phyloP scores from a whole-genome alignment of 2,888 invertebrate genomes.

The Mythimna loreyi region DNA sequence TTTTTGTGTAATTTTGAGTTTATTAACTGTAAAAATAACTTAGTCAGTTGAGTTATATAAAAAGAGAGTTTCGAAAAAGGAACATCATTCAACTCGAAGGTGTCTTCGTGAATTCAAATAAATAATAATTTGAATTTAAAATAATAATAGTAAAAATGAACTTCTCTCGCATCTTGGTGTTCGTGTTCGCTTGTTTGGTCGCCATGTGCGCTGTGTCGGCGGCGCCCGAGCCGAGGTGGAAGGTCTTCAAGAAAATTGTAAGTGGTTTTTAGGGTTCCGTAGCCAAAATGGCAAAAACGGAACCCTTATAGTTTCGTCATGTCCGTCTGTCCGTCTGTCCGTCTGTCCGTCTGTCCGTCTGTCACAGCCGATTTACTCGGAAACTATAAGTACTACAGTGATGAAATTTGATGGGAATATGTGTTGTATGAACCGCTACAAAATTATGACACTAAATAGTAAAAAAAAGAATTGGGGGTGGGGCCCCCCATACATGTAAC shows the following conservation, averaged over 20 bases:
- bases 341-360: too few species aligned
- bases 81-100: constrained; percentile 51
- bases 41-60: constrained; percentile 42
- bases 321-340: too few species aligned
- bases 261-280: too few species aligned
- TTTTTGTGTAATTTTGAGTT: constrained; percentile 10
- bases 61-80: constrained; percentile 9
- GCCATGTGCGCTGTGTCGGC: constrained; percentile 72
- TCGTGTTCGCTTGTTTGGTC: constrained; percentile 74
- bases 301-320: too few species aligned
- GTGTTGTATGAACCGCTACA: too few species aligned
- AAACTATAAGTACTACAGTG: too few species aligned
- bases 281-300: too few species aligned
- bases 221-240: constrained; percentile 77
- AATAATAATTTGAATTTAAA: constrained; percentile 33
- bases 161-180: constrained; percentile 73
- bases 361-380: too few species aligned
- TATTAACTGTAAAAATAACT: background rate
- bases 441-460: too few species aligned
- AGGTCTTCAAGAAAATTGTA: constrained; percentile 79
- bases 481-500: too few species aligned
- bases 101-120: constrained; percentile 15
- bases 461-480: too few species aligned
- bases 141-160: constrained; percentile 70
- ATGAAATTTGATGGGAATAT: too few species aligned